These are phyloP conservation scores for Andrena camellia DNA, from an alignment of 2,888 invertebrate genomes.

Conservation along the genomic window DNA sequence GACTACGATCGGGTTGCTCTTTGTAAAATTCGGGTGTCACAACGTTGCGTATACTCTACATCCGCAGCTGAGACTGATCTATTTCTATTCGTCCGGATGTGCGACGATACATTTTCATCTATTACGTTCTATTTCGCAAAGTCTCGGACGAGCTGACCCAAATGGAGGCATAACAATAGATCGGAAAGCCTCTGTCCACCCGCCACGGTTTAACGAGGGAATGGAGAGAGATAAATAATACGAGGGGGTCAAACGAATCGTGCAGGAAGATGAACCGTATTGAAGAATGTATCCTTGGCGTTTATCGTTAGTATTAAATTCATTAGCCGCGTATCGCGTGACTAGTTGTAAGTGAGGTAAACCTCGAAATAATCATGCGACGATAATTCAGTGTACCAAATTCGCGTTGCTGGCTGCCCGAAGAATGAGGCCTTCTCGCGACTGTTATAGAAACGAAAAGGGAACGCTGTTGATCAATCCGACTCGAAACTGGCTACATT, in stretches of 20 bases:
- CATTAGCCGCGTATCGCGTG: slow-evolving; percentile 33
- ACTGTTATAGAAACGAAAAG: background rate
- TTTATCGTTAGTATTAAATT: slow-evolving; percentile 48
- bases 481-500: background rate
- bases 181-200: background rate
- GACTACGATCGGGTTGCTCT: slow-evolving; percentile 5
- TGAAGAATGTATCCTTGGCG: slow-evolving; percentile 38
- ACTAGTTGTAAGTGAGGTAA: slow-evolving; percentile 35
- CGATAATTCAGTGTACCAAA: slow-evolving; percentile 21
- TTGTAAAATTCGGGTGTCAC: background rate
- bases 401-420: background rate
- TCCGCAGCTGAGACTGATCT: slow-evolving; percentile 8
- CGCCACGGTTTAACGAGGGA: background rate
- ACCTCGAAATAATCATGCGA: slow-evolving; percentile 20
- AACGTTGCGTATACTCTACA: background rate
- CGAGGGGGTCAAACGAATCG: slow-evolving; percentile 11
- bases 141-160: background rate
- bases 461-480: background rate
- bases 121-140: background rate
- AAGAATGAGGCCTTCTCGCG: slow-evolving; percentile 12
- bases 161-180: background rate
- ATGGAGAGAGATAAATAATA: background rate
- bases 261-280: slow-evolving; percentile 18
- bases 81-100: background rate
- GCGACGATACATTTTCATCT: background rate